These are phyloP conservation scores for Clupea harengus DNA, from an alignment of 2,113 vertebrate species.

Conservation along the genomic window DNA sequence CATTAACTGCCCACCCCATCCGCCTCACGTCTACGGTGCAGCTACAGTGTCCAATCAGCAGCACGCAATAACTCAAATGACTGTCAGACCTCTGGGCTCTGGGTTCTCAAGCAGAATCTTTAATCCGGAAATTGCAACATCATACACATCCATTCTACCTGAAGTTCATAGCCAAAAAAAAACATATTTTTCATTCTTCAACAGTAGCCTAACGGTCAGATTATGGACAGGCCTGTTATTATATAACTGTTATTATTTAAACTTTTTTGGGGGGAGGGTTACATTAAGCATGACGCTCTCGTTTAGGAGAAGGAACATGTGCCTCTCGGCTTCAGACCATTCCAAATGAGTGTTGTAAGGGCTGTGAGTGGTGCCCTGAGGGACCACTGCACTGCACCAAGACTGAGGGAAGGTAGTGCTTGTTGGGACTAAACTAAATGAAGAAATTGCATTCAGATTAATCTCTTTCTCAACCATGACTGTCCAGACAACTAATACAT, in stretches of 20 bases:
- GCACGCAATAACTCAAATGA: conserved; percentile 68
- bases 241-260: neutral
- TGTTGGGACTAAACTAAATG: neutral
- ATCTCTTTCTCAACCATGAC: neutral
- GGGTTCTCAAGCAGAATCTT: conserved; percentile 5
- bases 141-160: neutral
- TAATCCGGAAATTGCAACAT: no score
- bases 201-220: conserved; percentile 4
- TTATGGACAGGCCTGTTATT: neutral
- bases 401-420: neutral
- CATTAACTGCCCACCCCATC: neutral
- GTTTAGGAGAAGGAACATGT: neutral
- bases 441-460: neutral
- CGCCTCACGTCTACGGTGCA: conserved; percentile 25
- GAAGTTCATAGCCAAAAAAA: neutral
- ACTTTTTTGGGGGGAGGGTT: neutral
- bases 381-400: neutral
- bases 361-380: neutral
- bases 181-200: conserved; percentile 8
- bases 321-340: conserved; percentile 42
- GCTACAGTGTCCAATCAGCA: conserved; percentile 52
- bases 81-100: conserved; percentile 40
- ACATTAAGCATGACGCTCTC: neutral
- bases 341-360: conserved; percentile 31
- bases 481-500: neutral